Conservation (phyloP, 64 coral and sea anemone genomes). For the Pocillopora damicornis region DNA sequence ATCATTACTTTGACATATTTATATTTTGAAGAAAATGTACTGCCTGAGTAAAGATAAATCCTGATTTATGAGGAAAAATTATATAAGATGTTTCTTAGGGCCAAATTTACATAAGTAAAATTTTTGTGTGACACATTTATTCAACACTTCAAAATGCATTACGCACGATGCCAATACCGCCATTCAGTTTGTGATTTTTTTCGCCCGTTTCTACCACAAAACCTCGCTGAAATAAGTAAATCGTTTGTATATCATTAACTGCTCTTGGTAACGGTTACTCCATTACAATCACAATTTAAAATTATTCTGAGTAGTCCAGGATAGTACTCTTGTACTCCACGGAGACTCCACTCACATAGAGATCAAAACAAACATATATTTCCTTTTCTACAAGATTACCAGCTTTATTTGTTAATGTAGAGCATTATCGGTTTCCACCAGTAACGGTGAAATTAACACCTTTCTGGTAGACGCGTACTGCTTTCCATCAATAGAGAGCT, state of each 20-base stretch:
- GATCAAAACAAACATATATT: neutral
- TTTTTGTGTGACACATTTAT: neutral
- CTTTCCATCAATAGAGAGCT: too few relatives aligned
- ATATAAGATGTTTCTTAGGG: neutral
- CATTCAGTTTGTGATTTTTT: neutral
- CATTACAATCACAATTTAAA: conserved; percentile 13
- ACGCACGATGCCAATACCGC: neutral
- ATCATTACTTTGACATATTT: too few relatives aligned
- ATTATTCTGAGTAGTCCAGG: neutral
- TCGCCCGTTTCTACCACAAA: neutral
- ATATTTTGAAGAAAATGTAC: too few relatives aligned
- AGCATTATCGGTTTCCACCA: too few relatives aligned
- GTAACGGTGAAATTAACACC: too few relatives aligned
- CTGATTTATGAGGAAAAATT: too few relatives aligned
- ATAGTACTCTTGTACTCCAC: conserved; percentile 14
- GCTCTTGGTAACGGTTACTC: neutral
- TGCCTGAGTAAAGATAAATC: too few relatives aligned
- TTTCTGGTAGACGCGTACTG: too few relatives aligned
- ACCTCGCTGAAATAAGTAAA: neutral
- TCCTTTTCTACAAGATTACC: neutral
- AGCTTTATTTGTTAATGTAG: too few relatives aligned
- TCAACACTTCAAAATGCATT: neutral
- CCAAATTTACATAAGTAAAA: neutral
- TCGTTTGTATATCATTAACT: neutral
- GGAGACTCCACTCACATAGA: neutral